phyloP scores from a whole-genome alignment of 2,888 invertebrate species.

The Bursaphelenchus okinawaensis region DNA sequence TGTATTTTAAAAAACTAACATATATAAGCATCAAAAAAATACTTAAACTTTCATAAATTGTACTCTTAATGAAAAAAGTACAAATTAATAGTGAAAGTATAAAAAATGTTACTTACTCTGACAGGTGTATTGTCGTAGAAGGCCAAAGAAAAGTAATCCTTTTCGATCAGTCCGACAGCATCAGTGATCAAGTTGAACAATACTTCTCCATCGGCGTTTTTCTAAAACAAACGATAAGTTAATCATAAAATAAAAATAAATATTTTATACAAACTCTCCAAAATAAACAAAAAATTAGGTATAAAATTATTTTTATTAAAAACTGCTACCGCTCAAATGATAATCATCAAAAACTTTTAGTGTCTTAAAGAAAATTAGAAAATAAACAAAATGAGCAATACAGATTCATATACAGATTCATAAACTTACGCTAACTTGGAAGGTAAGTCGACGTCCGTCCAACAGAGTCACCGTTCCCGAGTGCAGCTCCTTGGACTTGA shows the following conservation, averaged over 20 bases:
- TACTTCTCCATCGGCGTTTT: conserved; percentile 42
- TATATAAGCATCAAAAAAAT: neutral
- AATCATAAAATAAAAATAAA: neutral
- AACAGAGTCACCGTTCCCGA: neutral
- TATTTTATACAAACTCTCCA: neutral
- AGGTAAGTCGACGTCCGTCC: neutral
- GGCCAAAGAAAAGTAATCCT: conserved; percentile 53
- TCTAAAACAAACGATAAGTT: conserved; percentile 29
- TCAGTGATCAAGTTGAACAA: conserved; percentile 40
- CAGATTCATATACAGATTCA: neutral
- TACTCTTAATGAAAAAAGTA: neutral
- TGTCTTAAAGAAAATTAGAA: too few relatives aligned
- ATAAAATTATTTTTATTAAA: too few relatives aligned
- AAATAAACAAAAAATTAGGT: neutral
- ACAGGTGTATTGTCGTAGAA: conserved; percentile 41
- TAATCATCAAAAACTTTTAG: too few relatives aligned
- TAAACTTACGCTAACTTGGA: conserved; percentile 9
- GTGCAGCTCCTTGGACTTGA: neutral
- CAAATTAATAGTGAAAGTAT: neutral
- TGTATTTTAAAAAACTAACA: neutral
- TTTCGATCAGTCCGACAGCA: conserved; percentile 41
- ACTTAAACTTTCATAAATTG: neutral
- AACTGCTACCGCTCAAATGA: too few relatives aligned
- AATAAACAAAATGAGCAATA: neutral
- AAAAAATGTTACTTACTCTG: conserved; percentile 25